Conservation (phyloP, 2,113 vertebrate genomes). For the Heptranchias perlo region DNA sequence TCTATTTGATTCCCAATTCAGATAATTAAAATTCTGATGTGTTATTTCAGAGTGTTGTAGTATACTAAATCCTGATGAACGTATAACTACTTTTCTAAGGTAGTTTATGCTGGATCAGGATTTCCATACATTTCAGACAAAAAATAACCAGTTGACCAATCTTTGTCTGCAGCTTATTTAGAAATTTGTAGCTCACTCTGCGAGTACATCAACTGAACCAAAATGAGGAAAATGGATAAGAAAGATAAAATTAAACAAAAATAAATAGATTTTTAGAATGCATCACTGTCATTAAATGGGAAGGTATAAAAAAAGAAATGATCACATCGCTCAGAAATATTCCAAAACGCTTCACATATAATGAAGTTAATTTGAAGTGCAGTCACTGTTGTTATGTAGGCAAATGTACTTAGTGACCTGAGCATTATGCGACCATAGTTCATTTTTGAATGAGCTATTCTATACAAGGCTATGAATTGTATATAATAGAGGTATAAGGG, state of each 20-base stretch:
- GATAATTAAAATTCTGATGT: not conserved
- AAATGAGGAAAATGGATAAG: not conserved
- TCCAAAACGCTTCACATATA: not conserved
- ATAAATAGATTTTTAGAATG: not conserved
- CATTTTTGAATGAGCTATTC: not conserved
- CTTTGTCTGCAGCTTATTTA: not conserved
- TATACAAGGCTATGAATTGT: not conserved
- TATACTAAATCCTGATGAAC: not conserved
- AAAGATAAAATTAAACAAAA: not conserved
- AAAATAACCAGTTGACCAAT: not conserved
- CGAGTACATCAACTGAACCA: not conserved
- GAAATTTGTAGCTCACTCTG: not conserved
- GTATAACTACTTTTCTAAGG: not conserved
- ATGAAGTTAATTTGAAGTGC: not conserved
- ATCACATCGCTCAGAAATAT: not conserved
- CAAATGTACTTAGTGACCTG: not conserved
- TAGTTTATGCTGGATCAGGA: not conserved
- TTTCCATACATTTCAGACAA: not conserved
- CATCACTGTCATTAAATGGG: not conserved
- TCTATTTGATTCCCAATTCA: not conserved
- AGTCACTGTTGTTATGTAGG: not conserved
- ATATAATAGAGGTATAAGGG: not conserved
- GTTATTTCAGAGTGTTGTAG: not conserved
- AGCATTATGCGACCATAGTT: not conserved
- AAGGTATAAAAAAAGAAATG: not conserved